Percentiles rank a stretch among this genome's conserved stretches.
These are phyloP conservation scores for Spheniscus humboldti DNA, from an alignment of 2,797 vertebrate genomes.

Conservation along the genomic window DNA sequence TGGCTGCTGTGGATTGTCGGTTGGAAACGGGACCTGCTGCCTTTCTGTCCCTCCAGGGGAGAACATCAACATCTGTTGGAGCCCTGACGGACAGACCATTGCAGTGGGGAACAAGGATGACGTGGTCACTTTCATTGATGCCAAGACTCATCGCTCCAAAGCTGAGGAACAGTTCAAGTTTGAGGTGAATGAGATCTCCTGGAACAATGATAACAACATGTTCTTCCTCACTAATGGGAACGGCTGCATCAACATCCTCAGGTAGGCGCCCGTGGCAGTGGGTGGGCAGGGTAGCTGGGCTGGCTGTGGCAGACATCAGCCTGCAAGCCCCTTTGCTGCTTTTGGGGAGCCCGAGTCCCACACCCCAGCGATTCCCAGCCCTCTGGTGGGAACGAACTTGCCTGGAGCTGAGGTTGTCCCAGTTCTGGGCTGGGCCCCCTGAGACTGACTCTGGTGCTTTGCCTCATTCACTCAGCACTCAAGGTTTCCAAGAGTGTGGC, in stretches of 20 bases:
- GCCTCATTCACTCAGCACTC: not conserved
- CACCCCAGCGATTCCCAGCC: not conserved
- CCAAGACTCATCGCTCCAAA: slow-evolving; percentile 89
- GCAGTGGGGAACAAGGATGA: slow-evolving; percentile 98
- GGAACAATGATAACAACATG: slow-evolving; percentile 99
- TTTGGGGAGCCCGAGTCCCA: not conserved
- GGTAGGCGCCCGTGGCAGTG: slow-evolving; percentile 59
- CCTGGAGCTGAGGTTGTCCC: not conserved
- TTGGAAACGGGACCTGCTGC: not conserved
- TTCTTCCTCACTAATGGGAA: slow-evolving; percentile 98
- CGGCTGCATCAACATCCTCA: slow-evolving; percentile 96
- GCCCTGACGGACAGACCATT: slow-evolving; percentile 97
- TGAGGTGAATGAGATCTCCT: slow-evolving; percentile 98
- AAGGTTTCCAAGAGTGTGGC: not conserved
- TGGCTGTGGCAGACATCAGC: not conserved
- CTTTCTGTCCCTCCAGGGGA: slow-evolving; percentile 79
- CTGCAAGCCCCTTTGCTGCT: not conserved
- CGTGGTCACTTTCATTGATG: slow-evolving; percentile 96
- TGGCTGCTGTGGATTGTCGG: not conserved
- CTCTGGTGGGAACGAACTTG: not conserved
- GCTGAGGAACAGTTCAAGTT: slow-evolving; percentile 99
- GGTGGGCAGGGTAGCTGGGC: not conserved
- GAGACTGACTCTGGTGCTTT: not conserved
- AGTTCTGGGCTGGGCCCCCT: not conserved
- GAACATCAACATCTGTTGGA: slow-evolving; percentile 99